Base-by-base conservation (phyloP, 2,113 vertebrate species). In the Engraulis encrasicolus region DNA sequence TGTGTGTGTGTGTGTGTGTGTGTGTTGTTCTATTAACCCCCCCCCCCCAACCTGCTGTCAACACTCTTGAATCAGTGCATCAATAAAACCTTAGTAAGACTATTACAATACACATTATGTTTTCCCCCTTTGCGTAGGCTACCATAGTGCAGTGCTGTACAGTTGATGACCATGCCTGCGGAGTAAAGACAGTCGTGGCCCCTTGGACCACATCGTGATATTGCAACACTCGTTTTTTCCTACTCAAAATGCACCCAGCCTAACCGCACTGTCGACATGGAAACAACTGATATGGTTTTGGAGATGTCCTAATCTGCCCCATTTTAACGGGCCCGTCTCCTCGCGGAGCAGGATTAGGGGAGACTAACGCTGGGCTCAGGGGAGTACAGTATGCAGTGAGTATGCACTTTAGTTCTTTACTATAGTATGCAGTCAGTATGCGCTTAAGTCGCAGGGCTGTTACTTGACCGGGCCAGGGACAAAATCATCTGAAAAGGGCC, bases 251-350 rank as follows among this genome's bases (percentile, higher is more conserved):
- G 34, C 66, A 74, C 66, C 5, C 66, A 71, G 66, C 11, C 11
- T 4, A 71, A 74, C 66, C 66, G 34, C 66, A 74, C 34, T 74
- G 34, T 31, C 66, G 31, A 74, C 15, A 74, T 74, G 66, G 66
- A 74, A 74, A 74, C 66, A 74, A 74, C 66, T 74, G 66, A 74
- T 74, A 74, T 31, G 15, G 27, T 74, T 74, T 34, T 74, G 66
- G 66, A 74, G 66, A 74, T 27, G 31, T 74, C 66, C 31, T 74
- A 74, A 74, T 74, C 66, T 74, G 31, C 27, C 27, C 27, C 11
- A 31, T 74, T 74, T 74, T 5, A 34, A 74, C 2, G 31, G 31
- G 27, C 66, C n/a, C 15, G 34, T 74, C 66, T 74, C 15, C 27
- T 4, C 27, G 66, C 17, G 23, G 23, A 74, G 31, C 2, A 5